Evolutionary conservation across 53 echinoderm and acorn worm species (phyloP).

Genomic region (Mesocentrotus franciscanus): DNA sequence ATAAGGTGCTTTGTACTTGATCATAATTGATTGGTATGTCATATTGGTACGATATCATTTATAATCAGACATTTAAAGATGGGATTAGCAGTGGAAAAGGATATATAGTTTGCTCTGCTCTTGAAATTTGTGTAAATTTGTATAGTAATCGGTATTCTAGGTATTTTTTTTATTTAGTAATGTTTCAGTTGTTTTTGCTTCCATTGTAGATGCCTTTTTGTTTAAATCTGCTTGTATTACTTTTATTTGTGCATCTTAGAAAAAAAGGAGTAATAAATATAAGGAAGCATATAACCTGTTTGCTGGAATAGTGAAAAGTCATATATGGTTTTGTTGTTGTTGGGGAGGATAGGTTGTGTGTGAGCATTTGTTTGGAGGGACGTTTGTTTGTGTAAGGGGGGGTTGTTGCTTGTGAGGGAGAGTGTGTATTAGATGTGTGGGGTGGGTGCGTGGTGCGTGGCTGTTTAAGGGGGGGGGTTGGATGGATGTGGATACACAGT

Average conservation of each 20-base stretch:
- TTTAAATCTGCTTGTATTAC: background rate
- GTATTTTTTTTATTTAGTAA: background rate
- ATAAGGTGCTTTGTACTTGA: background rate
- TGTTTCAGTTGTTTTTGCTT: background rate
- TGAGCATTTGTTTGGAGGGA: no score
- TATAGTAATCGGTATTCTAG: background rate
- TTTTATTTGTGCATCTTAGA: background rate
- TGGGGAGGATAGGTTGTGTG: no score
- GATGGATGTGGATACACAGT: no score
- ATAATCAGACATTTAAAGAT: background rate
- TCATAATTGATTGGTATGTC: background rate
- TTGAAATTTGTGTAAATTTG: background rate
- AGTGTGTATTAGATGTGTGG: background rate
- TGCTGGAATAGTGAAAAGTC: slow-evolving; percentile 1
- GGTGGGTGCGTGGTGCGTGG: no score
- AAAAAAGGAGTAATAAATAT: background rate
- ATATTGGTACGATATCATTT: slow-evolving; percentile 37
- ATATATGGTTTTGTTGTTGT: no score
- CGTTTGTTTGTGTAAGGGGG: background rate
- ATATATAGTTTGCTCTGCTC: background rate
- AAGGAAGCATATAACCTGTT: background rate
- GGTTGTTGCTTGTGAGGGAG: background rate
- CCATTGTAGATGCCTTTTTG: background rate
- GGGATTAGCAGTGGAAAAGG: background rate
- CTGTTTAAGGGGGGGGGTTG: no score